These are phyloP conservation scores for Mormyrus proboscirostris DNA, from an alignment of 2,797 vertebrate genomes.

Conservation along the genomic window DNA sequence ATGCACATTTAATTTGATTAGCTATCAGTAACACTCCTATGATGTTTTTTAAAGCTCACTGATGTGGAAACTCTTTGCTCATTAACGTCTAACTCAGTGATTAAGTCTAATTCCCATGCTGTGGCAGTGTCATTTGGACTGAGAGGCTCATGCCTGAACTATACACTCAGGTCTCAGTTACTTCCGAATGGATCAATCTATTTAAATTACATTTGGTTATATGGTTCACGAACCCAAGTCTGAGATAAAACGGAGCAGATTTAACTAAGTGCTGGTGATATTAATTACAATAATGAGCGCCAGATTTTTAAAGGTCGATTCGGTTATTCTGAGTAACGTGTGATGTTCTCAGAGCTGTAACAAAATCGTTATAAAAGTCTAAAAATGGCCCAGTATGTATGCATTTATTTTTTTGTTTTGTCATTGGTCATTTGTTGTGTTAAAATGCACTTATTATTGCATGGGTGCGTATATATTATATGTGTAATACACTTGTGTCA, in stretches of 20 bases:
- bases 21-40: not conserved
- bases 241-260: constrained; percentile 2
- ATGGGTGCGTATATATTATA: not conserved
- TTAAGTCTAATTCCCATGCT: not conserved
- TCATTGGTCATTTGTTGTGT: not conserved
- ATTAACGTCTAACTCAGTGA: not conserved
- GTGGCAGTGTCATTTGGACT: not conserved
- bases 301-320: not conserved
- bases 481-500: not conserved
- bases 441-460: not conserved
- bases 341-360: not conserved
- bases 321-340: not conserved
- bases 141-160: constrained; percentile 2
- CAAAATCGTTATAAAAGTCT: not conserved
- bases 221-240: not conserved
- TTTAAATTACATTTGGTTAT: not conserved
- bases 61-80: constrained; percentile 1
- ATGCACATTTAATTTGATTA: constrained; percentile 13
- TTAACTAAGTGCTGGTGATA: not conserved
- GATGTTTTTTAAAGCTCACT: not conserved
- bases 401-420: not conserved
- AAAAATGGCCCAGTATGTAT: not conserved
- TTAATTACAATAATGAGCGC: constrained; percentile 2
- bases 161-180: not conserved
- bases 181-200: not conserved